These are phyloP conservation scores for Pogoniulus pusillus DNA, from an alignment of 2,797 vertebrate genomes.

Conservation along the genomic window DNA sequence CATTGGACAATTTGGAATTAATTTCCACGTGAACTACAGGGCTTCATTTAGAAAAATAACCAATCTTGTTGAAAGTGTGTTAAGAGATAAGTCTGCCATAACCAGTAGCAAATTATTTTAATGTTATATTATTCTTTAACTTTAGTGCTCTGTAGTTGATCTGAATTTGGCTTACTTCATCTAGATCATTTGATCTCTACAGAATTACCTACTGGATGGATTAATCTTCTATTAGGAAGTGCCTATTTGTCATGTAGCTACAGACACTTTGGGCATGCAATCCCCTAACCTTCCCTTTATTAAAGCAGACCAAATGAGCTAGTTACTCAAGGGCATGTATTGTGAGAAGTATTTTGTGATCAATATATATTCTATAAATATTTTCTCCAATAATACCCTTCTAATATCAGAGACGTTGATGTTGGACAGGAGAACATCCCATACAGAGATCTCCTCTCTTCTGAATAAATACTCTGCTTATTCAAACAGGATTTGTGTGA, in stretches of 20 bases:
- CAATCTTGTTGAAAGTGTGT: slow-evolving; percentile 24
- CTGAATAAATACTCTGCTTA: neutral
- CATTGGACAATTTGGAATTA: neutral
- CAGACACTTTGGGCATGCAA: neutral
- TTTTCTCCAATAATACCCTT: neutral
- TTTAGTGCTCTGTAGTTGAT: neutral
- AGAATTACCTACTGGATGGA: neutral
- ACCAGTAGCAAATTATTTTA: slow-evolving; percentile 37
- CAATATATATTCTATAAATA: neutral
- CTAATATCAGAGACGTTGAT: neutral
- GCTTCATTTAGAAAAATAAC: slow-evolving; percentile 29
- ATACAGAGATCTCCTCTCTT: neutral
- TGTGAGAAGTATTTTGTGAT: neutral
- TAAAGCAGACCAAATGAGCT: neutral
- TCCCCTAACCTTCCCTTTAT: neutral
- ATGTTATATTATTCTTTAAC: slow-evolving; percentile 30
- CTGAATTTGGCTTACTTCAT: slow-evolving; percentile 6
- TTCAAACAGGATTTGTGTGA: neutral
- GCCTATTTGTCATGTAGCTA: neutral
- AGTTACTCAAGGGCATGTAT: neutral
- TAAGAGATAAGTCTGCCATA: neutral
- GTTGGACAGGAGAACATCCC: neutral
- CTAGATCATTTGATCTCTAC: neutral
- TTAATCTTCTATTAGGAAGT: neutral
- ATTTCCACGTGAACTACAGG: neutral